A percentile compares a stretch with the other conserved stretches of the same genome.
phyloP scores from a whole-genome alignment of 1,140 invertebrate species.

The Ruditapes philippinarum region DNA sequence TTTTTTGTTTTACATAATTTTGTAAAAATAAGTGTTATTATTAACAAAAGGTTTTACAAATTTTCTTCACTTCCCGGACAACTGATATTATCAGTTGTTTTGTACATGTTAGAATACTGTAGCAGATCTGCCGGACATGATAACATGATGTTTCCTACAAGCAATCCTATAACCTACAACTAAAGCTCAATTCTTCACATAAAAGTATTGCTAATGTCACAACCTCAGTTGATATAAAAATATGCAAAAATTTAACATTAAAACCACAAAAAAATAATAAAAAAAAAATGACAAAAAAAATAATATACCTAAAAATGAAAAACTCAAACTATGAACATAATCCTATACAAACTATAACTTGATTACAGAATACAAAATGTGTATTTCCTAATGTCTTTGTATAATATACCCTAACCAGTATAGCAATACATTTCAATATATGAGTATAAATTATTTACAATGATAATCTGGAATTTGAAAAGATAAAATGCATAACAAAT shows the following conservation, averaged over 20 bases:
- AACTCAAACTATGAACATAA: conserved; percentile 12
- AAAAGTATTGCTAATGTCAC: conserved; percentile 29
- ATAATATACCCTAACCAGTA: not conserved
- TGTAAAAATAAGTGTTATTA: no score
- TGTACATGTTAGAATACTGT: no score
- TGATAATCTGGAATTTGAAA: conserved; percentile 13
- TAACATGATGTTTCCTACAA: no score
- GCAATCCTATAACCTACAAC: no score
- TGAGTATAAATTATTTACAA: not conserved
- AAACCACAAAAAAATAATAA: conserved; percentile 34
- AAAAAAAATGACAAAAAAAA: conserved; percentile 5
- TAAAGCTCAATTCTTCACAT: conserved; percentile 10
- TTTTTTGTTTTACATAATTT: no score
- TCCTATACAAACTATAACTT: not conserved
- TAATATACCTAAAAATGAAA: not conserved
- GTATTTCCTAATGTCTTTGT: not conserved
- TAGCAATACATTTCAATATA: not conserved
- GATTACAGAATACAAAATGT: not conserved
- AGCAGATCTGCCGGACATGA: no score
- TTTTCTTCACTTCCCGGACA: no score
- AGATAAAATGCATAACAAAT: not conserved
- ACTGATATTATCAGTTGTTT: no score
- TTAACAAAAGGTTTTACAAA: no score
- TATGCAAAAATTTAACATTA: conserved; percentile 50
- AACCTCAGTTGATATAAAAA: conserved; percentile 50